phyloP scores from a whole-genome alignment of 2,113 vertebrate genomes.

The Albula goreensis region DNA sequence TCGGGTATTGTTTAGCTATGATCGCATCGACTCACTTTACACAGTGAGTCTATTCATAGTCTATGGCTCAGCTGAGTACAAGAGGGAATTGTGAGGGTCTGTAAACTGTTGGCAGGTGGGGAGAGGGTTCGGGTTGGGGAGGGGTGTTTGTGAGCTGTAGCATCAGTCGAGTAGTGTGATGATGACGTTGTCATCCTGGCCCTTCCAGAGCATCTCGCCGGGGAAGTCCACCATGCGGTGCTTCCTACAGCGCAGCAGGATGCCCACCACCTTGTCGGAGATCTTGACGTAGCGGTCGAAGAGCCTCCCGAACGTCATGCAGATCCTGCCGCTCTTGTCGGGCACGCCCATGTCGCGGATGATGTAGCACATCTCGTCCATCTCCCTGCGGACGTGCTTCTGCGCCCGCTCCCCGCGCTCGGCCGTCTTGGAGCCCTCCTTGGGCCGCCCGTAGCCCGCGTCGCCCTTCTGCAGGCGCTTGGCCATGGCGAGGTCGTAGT shows the following conservation, averaged over 20 bases:
- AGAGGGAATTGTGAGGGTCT: background rate
- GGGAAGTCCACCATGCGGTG: constrained; percentile 77
- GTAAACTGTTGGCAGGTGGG: background rate
- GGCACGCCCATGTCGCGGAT: constrained; percentile 67
- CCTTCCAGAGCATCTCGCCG: constrained; percentile 81
- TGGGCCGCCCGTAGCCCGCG: constrained; percentile 71
- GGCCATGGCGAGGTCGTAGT: constrained; percentile 71
- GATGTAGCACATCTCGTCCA: constrained; percentile 80
- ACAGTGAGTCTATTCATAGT: background rate
- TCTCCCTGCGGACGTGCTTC: constrained; percentile 72
- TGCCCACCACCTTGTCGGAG: constrained; percentile 80
- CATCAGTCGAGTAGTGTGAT: constrained; percentile 65
- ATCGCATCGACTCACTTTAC: background rate
- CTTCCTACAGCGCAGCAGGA: constrained; percentile 76
- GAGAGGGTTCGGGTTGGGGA: background rate
- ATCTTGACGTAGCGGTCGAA: constrained; percentile 79
- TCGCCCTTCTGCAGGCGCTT: constrained; percentile 73
- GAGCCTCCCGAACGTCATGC: constrained; percentile 69
- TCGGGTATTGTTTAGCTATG: background rate
- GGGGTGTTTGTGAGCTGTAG: background rate
- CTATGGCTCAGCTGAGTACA: background rate
- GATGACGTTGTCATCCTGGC: constrained; percentile 69
- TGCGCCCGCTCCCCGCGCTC: constrained; percentile 71
- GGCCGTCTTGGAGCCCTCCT: constrained; percentile 74
- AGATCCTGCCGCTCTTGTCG: constrained; percentile 54